Evolutionary conservation across 1,140 invertebrate genomes (phyloP), one percentile per base, ranked within the genome.

Genomic region (Ctenoplectra terminalis): DNA sequence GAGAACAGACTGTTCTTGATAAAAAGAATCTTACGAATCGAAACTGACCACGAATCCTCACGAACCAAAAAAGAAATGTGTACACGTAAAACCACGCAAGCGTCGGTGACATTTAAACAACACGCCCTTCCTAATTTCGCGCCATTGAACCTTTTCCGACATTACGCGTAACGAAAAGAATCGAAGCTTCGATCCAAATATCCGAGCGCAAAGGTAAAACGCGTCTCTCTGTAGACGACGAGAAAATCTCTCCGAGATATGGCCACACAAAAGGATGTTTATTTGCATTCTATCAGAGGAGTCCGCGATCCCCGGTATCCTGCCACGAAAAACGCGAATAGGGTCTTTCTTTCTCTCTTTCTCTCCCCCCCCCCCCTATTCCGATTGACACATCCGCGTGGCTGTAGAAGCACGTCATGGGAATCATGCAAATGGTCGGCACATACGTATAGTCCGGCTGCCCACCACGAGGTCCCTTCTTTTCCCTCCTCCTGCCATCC

Each of bases 331-430:
- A 67, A 52, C 17, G 67, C 31, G 67, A 81, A 70, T 61, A 67
- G 75, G 40, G 6, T 40, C 61, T 64, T 56, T 78, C 43, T 56
- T 11, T 60, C 20, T 69, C 20, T 23, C 20, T 34, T 29, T 34
- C 9, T 37, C 60, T 37, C 0, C 0, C 4, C 31, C 6, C 29
- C 17, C 20, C n/a, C 31, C 48, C 31, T 15, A 73, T 63, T 66
- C 64, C 77, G 87, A 91, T 89, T 82, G 87, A 86, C 90, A 81
- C 77, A 90, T 90, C 86, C 88, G 88, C 84, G 84, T 86, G 87
- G 86, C 76, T 80, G 84, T 72, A 71, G 48, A 20, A 63, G 85
- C 90, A 87, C 81, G 86, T 86, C 87, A 90, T 88, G 88, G 82
- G 90, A 91, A 91, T 90, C 89, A 87, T 86, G 84, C 82, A 89